These are phyloP conservation scores for Rhyacophila evoluta DNA, from an alignment of 2,888 invertebrate genomes.

Conservation along the genomic window DNA sequence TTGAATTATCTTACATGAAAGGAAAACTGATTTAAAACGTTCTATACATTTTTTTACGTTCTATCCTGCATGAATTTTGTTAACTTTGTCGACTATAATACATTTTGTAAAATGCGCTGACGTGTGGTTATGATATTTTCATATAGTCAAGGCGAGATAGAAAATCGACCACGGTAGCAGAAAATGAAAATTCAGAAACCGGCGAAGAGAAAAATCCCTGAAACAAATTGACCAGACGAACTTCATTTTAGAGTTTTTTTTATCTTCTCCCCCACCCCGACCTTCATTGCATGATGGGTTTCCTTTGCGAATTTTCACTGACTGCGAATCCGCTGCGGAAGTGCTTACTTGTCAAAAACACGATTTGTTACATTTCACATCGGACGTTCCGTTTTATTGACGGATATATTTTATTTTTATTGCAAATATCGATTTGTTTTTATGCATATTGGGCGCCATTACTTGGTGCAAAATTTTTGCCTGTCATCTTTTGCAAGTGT, in stretches of 20 bases:
- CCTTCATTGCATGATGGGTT: not conserved
- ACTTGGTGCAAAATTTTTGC: too few relatives aligned
- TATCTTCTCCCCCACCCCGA: not conserved
- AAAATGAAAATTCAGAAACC: conserved; percentile 8
- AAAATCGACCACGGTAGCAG: not conserved
- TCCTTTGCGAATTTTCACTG: not conserved
- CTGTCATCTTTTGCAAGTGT: too few relatives aligned
- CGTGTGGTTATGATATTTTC: not conserved
- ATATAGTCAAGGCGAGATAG: not conserved
- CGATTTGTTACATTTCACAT: not conserved
- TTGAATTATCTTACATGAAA: too few relatives aligned
- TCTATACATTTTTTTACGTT: too few relatives aligned
- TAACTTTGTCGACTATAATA: not conserved
- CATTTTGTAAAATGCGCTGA: not conserved
- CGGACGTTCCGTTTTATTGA: conserved; percentile 14
- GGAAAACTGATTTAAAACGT: too few relatives aligned
- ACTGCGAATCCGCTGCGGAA: not conserved
- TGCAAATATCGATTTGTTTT: not conserved
- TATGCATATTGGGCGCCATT: not conserved
- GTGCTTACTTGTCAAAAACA: conserved; percentile 14
- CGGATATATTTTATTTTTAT: not conserved
- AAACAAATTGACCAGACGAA: conserved; percentile 19
- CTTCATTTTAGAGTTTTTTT: conserved; percentile 11
- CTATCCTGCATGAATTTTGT: too few relatives aligned
- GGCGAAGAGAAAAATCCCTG: conserved; percentile 20